Percentiles rank a stretch among this genome's conserved stretches.
Conservation (phyloP, 2,113 vertebrate species). For the Edolisoma coerulescens region DNA sequence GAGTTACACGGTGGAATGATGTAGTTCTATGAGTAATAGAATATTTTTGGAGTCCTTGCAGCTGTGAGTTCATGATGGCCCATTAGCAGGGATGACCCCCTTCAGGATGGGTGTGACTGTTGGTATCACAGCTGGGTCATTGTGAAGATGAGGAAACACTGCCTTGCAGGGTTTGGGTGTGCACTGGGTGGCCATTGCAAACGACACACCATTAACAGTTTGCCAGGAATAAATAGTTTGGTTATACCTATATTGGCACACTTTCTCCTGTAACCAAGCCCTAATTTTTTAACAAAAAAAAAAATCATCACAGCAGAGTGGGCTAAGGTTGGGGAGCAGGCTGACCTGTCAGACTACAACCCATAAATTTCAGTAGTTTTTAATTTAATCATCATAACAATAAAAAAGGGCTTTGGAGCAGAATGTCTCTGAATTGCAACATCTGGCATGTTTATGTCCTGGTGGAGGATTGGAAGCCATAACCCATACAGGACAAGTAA, state of each 20-base stretch:
- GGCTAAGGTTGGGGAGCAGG: not conserved
- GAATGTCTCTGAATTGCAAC: not conserved
- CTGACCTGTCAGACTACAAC: not conserved
- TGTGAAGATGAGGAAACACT: not conserved
- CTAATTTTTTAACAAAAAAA: not conserved
- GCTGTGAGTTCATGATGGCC: not conserved
- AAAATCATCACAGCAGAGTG: not conserved
- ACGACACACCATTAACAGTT: not conserved
- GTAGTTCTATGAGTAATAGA: not conserved
- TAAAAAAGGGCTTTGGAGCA: not conserved
- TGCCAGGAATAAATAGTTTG: rapidly evolving
- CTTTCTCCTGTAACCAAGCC: not conserved
- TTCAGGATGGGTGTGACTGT: not conserved
- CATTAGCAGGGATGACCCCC: rapidly evolving
- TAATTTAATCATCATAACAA: not conserved
- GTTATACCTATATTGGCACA: not conserved
- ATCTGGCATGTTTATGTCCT: not conserved
- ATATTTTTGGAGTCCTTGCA: not conserved
- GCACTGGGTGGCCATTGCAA: not conserved
- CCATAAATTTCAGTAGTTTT: slow-evolving; percentile 1
- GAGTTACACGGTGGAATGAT: not conserved
- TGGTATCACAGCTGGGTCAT: not conserved
- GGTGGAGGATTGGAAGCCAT: not conserved
- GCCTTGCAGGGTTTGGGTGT: not conserved
- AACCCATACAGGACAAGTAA: not conserved